phyloP scores from a whole-genome alignment of 2,888 invertebrate genomes.

The Druceiella hillmani region DNA sequence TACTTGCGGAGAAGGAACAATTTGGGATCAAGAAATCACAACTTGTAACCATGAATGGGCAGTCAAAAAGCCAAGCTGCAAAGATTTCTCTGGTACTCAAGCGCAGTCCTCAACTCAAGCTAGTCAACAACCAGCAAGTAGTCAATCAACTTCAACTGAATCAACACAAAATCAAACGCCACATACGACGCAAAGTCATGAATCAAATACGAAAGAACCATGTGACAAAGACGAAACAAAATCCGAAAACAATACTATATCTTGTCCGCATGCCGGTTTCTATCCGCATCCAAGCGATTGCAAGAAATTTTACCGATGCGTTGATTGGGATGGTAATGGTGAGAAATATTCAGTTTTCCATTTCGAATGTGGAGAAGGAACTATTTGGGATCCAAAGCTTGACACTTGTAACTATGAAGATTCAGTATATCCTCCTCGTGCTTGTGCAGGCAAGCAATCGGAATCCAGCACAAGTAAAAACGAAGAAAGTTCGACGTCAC shows the following conservation, averaged over 20 bases:
- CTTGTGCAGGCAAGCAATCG: conserved; percentile 30
- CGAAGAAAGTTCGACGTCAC: conserved; percentile 14
- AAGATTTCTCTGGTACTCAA: conserved; percentile 15
- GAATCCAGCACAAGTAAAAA: conserved; percentile 4
- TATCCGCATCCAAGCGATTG: conserved; percentile 56
- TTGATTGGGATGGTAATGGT: conserved; percentile 53
- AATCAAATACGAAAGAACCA: conserved; percentile 24
- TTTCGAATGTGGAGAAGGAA: conserved; percentile 64
- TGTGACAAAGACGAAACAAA: conserved; percentile 31
- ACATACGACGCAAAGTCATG: conserved; percentile 27
- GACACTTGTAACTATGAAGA: conserved; percentile 63
- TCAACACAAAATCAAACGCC: conserved; percentile 18
- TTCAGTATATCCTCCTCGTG: conserved; percentile 55
- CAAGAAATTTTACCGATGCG: conserved; percentile 62
- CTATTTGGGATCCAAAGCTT: conserved; percentile 64
- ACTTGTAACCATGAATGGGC: conserved; percentile 44
- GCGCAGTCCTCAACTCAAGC: conserved; percentile 19
- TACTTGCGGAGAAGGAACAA: conserved; percentile 54
- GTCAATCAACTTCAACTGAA: conserved; percentile 16
- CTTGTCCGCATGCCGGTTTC: conserved; percentile 56
- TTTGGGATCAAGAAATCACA: conserved; percentile 58
- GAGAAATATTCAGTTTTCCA: conserved; percentile 56
- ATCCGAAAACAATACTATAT: conserved; percentile 31
- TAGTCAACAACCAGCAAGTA: conserved; percentile 17
- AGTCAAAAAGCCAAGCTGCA: conserved; percentile 37